Evolutionary conservation across 2,797 vertebrate genomes (phyloP), one percentile per base, ranked within the genome.

Genomic region (Nannoperca australis): DNA sequence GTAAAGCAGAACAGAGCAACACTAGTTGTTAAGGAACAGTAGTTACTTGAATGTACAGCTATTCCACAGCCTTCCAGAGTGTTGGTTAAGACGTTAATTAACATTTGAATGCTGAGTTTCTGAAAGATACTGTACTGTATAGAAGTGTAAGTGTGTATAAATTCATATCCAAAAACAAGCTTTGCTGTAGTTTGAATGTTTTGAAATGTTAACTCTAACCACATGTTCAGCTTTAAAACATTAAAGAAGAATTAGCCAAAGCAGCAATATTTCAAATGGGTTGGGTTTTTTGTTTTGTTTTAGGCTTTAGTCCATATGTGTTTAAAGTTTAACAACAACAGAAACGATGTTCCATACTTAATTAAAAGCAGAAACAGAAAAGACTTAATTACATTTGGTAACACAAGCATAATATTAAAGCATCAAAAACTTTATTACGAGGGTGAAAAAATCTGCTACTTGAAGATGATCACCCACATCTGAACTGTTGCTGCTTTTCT

Each of bases 401-500:
- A 44, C 7, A 36, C 27, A 40, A 18, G 20, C 3, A 56, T 24
- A 12, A 7, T 17, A 61, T n/a, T 8, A 61, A 51, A 2, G 2
- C 38, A 55, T 60, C 17, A 34, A 22, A 24, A 62, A 34, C 61
- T 20, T 40, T 27, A 13, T 69, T 7, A 38, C 49, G 22, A 51
- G 5, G 6, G 7, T 50, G 32, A 27, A 51, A 58, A 45, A n/a
- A 10, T 40, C 5, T 30, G 30, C 6, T 20, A 40, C 42, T 75
- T 54, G 55, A 63, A 63, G 34, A 61, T 47, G 4, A 58, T 42
- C 14, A 22, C 22, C n/a, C 55, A 7, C 6, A 7, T 58, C 68
- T 73, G 74, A 40, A 56, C 13, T 13, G 3, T 18, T 59, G 50
- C 56, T 55, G 32, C 55, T 81, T 60, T 38, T 76, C 36, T 12